phyloP scores from a whole-genome alignment of 2,113 vertebrate species.

The Hippocampus zosterae region DNA sequence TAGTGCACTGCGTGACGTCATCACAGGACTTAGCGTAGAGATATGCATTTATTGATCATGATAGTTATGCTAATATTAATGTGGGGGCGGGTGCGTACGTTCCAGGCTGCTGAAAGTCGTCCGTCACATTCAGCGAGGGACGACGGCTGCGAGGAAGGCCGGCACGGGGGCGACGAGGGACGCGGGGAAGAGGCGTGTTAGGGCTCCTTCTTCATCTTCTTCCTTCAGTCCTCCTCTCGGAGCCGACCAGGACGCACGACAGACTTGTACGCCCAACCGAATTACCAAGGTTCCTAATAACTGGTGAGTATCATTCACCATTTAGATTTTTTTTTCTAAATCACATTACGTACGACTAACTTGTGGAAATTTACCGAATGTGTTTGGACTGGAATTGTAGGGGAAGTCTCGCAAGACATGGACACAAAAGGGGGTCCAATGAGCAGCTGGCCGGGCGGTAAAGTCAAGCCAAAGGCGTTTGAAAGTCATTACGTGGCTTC shows the following conservation, averaged over 20 bases:
- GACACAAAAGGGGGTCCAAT: constrained; percentile 47
- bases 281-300: not conserved
- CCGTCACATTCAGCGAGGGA: not conserved
- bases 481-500: constrained; percentile 71
- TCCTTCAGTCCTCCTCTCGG: not conserved
- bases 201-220: not conserved
- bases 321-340: not conserved
- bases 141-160: not conserved
- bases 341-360: not conserved
- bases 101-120: not conserved
- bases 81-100: not conserved
- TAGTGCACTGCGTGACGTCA: not conserved
- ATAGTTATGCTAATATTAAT: constrained; percentile 1
- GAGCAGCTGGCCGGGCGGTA: constrained; percentile 47
- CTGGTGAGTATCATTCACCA: not conserved
- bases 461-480: constrained; percentile 64
- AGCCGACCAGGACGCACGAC: constrained; percentile 20
- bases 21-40: not conserved
- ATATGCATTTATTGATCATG: not conserved
- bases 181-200: not conserved
- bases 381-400: not conserved
- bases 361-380: not conserved
- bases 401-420: constrained; percentile 19
- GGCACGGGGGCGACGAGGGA: not conserved
- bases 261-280: constrained; percentile 43